Percentiles rank a stretch among this genome's conserved stretches.
These are phyloP conservation scores for Formica aserva DNA, from an alignment of 2,888 invertebrate genomes.

Conservation along the genomic window DNA sequence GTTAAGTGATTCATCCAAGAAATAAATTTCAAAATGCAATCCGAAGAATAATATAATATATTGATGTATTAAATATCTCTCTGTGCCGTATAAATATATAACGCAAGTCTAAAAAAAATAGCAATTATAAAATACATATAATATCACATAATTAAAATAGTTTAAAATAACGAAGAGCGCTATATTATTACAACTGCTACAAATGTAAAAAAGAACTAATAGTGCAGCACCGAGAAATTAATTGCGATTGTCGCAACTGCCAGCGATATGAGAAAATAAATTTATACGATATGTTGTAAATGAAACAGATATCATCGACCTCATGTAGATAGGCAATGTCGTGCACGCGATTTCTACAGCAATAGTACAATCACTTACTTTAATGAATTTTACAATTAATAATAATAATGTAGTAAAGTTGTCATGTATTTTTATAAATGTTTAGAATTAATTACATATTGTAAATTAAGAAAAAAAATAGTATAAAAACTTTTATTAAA, in stretches of 20 bases:
- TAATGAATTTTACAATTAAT: constrained; percentile 44
- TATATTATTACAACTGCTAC: neutral
- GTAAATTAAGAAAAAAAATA: neutral
- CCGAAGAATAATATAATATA: neutral
- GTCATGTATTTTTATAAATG: neutral
- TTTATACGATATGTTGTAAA: constrained; percentile 42
- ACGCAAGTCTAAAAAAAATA: neutral
- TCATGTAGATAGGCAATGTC: constrained; percentile 10
- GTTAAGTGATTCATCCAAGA: constrained; percentile 1
- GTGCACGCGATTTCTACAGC: constrained; percentile 37
- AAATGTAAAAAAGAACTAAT: constrained; percentile 7
- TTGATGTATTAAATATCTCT: neutral
- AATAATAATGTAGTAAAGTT: constrained; percentile 1
- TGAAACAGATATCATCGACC: constrained; percentile 45
- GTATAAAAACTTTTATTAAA: neutral
- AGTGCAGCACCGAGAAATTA: constrained; percentile 22
- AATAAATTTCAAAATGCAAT: constrained; percentile 12
- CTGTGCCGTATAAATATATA: neutral
- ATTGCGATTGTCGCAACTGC: constrained; percentile 37
- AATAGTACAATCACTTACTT: constrained; percentile 40
- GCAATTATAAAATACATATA: neutral
- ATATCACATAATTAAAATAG: constrained; percentile 11
- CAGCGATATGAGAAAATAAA: constrained; percentile 46
- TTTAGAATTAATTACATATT: neutral
- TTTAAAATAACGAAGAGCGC: neutral